Evolutionary conservation across 2,113 vertebrate genomes (phyloP).

Genomic region (Rhagologus leucostigma): DNA sequence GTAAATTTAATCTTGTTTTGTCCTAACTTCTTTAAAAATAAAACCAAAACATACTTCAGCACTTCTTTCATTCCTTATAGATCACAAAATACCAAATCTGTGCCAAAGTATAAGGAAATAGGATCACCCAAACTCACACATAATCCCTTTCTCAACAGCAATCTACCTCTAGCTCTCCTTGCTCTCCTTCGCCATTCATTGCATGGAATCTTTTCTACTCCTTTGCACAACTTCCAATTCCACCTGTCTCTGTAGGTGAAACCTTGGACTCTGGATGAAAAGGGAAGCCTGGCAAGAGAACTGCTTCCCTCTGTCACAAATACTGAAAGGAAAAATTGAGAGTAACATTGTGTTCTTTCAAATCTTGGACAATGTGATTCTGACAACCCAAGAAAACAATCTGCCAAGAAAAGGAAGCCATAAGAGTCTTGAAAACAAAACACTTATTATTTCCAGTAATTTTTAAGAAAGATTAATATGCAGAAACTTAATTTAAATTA

Average conservation of each 20-base stretch:
- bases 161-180: not conserved
- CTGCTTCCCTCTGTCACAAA: not conserved
- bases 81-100: not conserved
- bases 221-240: not conserved
- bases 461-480: not conserved
- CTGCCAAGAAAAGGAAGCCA: not conserved
- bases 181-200: not conserved
- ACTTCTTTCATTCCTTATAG: not conserved
- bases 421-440: not conserved
- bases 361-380: not conserved
- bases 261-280: not conserved
- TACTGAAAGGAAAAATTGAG: not conserved
- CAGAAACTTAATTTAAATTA: not conserved
- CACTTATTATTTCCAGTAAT: not conserved
- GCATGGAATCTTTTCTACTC: not conserved
- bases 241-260: not conserved
- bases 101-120: not conserved
- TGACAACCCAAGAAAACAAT: not conserved
- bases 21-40: not conserved
- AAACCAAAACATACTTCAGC: not conserved
- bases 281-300: not conserved
- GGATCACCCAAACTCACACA: not conserved
- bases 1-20: not conserved
- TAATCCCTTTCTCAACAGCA: not conserved
- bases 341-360: not conserved